A percentile compares a stretch with the other conserved stretches of the same genome.
phyloP scores from a whole-genome alignment of 2,113 vertebrate genomes.

The Myotis davidii region DNA sequence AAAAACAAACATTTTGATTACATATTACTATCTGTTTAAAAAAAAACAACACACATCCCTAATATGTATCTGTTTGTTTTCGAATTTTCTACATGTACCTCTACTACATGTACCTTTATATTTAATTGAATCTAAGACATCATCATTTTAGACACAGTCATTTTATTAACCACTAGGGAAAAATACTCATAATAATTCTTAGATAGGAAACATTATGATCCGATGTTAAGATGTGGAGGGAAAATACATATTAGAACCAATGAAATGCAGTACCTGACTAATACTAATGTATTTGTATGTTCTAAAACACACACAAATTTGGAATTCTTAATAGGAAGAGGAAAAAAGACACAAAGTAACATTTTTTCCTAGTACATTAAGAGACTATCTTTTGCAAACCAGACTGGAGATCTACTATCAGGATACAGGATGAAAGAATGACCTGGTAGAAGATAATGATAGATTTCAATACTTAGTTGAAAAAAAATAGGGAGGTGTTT shows the following conservation, averaged over 20 bases:
- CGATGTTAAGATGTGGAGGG: background rate
- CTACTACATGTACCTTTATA: background rate
- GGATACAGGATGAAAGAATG: background rate
- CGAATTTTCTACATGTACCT: background rate
- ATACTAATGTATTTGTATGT: background rate
- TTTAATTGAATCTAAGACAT: slow-evolving; percentile 26
- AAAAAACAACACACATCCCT: background rate
- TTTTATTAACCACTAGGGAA: background rate
- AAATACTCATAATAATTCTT: background rate
- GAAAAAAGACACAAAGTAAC: background rate
- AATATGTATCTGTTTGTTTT: background rate
- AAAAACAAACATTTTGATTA: background rate
- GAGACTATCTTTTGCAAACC: background rate
- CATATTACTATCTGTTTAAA: background rate
- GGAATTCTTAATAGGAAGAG: background rate
- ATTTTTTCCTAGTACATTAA: background rate
- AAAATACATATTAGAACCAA: background rate
- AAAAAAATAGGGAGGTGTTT: background rate
- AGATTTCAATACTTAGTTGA: background rate
- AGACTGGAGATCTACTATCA: background rate
- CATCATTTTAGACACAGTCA: background rate
- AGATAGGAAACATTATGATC: background rate
- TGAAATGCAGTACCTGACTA: background rate
- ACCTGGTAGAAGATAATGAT: background rate
- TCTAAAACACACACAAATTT: background rate